A percentile compares a stretch with the other conserved stretches of the same genome.
Conservation (phyloP, 1,140 invertebrate genomes). For the Drosophila oshimai region DNA sequence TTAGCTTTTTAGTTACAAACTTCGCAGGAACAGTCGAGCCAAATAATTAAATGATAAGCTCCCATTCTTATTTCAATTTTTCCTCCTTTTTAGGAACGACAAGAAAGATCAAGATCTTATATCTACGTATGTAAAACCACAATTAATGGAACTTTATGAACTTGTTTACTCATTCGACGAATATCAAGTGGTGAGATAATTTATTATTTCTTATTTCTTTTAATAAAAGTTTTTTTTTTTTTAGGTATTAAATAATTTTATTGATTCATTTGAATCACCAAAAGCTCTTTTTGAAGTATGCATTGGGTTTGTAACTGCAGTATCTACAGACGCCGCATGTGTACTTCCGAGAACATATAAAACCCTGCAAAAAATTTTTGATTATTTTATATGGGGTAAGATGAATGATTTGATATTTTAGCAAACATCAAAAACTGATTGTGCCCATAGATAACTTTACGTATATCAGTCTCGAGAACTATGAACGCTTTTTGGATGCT, state of each 20-base stretch:
- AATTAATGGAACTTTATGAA: constrained; percentile 18
- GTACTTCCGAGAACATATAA: constrained; percentile 13
- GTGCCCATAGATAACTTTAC: constrained; percentile 42
- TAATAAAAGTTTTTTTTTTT: neutral
- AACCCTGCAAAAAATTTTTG: constrained; percentile 31
- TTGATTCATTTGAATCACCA: neutral
- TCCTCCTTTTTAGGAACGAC: constrained; percentile 9
- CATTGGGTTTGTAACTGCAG: constrained; percentile 30
- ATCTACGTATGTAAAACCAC: constrained; percentile 21
- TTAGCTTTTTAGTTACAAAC: too few species aligned
- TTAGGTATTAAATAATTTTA: neutral
- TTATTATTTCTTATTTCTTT: neutral
- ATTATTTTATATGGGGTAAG: too few species aligned
- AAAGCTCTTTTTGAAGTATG: constrained; percentile 22
- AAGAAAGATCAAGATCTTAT: constrained; percentile 10
- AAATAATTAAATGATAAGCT: neutral
- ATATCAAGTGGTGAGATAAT: constrained; percentile 38
- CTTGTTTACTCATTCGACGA: constrained; percentile 27
- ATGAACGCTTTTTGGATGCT: constrained; percentile 37
- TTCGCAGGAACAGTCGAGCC: too few species aligned
- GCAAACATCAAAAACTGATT: too few species aligned
- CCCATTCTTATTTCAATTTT: too few species aligned
- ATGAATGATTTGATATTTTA: too few species aligned
- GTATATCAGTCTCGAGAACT: constrained; percentile 13
- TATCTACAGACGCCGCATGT: constrained; percentile 2